These are phyloP conservation scores for Bothrops jararaca DNA, from an alignment of 2,113 vertebrate genomes.

Conservation along the genomic window DNA sequence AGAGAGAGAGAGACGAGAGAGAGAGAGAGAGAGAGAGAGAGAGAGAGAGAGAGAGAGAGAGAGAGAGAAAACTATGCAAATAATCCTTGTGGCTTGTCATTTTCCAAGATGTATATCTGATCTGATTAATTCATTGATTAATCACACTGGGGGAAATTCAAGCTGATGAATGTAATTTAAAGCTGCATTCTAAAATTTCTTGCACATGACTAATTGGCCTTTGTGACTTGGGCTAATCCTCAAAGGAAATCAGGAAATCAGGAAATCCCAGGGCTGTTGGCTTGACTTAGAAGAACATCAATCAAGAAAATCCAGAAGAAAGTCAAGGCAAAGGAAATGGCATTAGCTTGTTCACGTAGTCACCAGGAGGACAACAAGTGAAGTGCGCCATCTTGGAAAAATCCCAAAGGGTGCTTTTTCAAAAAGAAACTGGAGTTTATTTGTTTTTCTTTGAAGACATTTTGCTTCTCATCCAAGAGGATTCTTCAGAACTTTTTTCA, in stretches of 20 bases:
- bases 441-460: not conserved
- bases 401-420: not conserved
- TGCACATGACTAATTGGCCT: not conserved
- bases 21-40: no score
- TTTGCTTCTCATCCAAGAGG: not conserved
- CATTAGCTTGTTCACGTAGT: not conserved
- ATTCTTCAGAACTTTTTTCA: not conserved
- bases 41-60: no score
- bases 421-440: not conserved
- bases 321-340: not conserved
- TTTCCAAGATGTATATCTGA: not conserved
- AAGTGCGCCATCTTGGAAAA: conserved; percentile 29
- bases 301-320: not conserved
- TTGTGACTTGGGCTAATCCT: not conserved
- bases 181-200: not conserved
- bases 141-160: not conserved
- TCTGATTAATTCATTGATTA: not conserved
- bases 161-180: not conserved
- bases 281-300: not conserved
- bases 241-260: not conserved
- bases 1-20: no score
- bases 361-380: not conserved
- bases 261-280: not conserved
- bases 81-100: conserved; percentile 49
- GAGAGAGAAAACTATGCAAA: conserved; percentile 30